A percentile compares a stretch with the other conserved stretches of the same genome.
Evolutionary conservation across 37 sponge, comb jelly and placozoan species (phyloP).

Genomic region (Oscarella lobularis): DNA sequence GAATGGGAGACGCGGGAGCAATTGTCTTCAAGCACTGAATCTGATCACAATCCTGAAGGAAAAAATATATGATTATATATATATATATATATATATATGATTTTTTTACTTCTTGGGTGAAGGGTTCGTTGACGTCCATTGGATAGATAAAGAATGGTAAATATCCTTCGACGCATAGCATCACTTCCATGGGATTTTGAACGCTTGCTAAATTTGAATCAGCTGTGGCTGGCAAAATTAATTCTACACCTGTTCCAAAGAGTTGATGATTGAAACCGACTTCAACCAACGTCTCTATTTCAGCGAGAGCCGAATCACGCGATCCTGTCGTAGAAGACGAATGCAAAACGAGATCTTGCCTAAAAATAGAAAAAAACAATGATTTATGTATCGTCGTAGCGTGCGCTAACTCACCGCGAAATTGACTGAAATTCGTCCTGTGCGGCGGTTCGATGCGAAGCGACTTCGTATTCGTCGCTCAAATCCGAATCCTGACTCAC

Average conservation of each 20-base stretch:
- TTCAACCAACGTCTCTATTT: slow-evolving; percentile 19
- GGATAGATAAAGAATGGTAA: slow-evolving; percentile 69
- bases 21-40: not conserved
- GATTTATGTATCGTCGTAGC: too few relatives aligned
- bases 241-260: slow-evolving; percentile 61
- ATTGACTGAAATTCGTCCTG: not conserved
- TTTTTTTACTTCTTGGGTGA: slow-evolving; percentile 45
- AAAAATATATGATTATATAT: too few relatives aligned
- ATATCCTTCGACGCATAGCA: slow-evolving; percentile 62
- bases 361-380: too few relatives aligned
- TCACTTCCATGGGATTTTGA: slow-evolving; percentile 17
- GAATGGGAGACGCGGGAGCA: not conserved
- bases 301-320: not conserved
- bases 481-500: slow-evolving; percentile 10
- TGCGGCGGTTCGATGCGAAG: not conserved
- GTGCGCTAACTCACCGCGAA: not conserved
- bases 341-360: too few relatives aligned
- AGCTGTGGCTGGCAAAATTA: slow-evolving; percentile 48
- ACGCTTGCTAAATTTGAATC: slow-evolving; percentile 13
- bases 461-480: not conserved
- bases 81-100: too few relatives aligned
- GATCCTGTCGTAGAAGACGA: not conserved
- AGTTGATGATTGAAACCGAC: slow-evolving; percentile 61
- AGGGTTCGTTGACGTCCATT: slow-evolving; percentile 37
- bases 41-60: not conserved